phyloP scores from a whole-genome alignment of 2,113 vertebrate genomes.

The Megaptera novaeangliae region DNA sequence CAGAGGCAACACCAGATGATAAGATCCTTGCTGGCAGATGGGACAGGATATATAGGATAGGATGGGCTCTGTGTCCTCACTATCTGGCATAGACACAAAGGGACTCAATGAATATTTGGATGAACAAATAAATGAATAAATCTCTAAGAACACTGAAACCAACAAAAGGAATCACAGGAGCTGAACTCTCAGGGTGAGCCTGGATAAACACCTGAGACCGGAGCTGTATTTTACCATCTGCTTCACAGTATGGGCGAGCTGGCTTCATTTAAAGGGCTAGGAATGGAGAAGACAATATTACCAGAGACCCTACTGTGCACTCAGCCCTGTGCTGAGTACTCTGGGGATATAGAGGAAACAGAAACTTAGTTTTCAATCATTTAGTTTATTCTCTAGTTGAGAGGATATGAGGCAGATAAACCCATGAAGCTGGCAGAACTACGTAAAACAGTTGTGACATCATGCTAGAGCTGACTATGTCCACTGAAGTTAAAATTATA shows the following conservation, averaged over 20 bases:
- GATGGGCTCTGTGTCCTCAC: background rate
- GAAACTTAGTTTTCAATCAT: background rate
- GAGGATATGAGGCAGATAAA: background rate
- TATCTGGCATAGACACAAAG: background rate
- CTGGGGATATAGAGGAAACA: background rate
- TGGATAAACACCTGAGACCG: background rate
- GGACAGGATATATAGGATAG: background rate
- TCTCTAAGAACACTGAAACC: background rate
- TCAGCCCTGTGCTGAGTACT: background rate
- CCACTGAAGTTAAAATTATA: background rate
- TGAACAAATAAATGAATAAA: background rate
- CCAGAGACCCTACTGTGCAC: rapidly evolving
- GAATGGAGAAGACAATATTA: background rate
- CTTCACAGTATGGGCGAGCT: background rate
- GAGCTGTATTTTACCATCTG: background rate
- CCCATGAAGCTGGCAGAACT: background rate
- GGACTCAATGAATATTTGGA: background rate
- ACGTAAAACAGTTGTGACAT: background rate
- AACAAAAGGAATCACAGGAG: background rate
- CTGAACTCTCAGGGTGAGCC: background rate
- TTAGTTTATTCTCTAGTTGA: background rate
- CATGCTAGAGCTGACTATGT: background rate
- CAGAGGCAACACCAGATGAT: background rate
- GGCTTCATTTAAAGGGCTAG: background rate
- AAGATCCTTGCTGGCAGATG: background rate